A percentile compares a stretch with the other conserved stretches of the same genome.
Evolutionary conservation across 2,888 invertebrate species (phyloP).

Genomic region (Oeneis ivallda): DNA sequence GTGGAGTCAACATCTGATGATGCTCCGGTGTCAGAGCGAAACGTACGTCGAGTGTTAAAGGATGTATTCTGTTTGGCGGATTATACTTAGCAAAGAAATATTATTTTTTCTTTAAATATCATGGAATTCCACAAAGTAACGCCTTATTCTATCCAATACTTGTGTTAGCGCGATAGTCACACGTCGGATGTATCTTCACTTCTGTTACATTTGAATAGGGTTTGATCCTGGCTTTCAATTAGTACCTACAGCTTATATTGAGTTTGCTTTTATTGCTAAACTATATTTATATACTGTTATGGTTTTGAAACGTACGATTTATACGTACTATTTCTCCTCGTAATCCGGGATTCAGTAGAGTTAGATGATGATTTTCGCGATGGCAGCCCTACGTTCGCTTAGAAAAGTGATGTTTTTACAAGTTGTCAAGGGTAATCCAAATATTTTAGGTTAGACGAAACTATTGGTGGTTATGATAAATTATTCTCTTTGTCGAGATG

Average conservation of each 20-base stretch:
- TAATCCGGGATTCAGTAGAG: background rate
- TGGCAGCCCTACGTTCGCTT: slow-evolving; percentile 4
- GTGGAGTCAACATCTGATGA: too few species aligned
- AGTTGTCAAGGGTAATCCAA: slow-evolving; percentile 3
- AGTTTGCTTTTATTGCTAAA: background rate
- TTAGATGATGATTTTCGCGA: background rate
- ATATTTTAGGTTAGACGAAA: slow-evolving; percentile 9
- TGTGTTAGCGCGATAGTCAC: too few species aligned
- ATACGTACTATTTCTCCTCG: background rate
- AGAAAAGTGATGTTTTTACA: background rate
- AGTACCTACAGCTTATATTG: background rate
- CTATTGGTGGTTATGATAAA: slow-evolving; percentile 4
- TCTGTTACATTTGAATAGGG: background rate
- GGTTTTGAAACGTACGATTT: background rate
- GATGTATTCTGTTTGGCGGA: too few species aligned
- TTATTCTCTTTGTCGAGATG: background rate
- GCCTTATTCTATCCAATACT: too few species aligned
- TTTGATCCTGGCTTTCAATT: background rate
- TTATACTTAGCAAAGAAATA: too few species aligned
- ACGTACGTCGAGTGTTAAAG: too few species aligned
- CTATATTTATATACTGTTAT: background rate
- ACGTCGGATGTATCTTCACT: background rate
- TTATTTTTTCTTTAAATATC: too few species aligned
- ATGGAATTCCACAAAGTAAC: too few species aligned
- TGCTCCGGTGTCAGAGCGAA: too few species aligned